Evolutionary conservation across 2,797 vertebrate species (phyloP).

Genomic region (Glossophaga mutica): DNA sequence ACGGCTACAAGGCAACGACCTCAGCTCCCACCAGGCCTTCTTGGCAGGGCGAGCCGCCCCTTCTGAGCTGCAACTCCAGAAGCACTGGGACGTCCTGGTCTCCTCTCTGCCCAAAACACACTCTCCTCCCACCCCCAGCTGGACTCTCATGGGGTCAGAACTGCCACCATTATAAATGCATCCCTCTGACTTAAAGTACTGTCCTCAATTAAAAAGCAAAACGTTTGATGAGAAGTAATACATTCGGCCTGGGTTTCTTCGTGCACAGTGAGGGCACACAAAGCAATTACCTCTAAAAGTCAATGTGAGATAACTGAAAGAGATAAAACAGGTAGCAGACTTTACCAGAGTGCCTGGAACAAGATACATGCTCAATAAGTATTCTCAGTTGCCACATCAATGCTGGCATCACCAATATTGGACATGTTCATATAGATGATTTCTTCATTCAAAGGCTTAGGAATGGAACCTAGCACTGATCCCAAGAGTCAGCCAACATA

Average conservation of each 20-base stretch:
- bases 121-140: neutral
- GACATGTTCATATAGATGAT: neutral
- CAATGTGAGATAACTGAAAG: neutral
- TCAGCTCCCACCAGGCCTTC: neutral
- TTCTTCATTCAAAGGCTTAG: neutral
- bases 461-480: neutral
- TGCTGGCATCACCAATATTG: neutral
- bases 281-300: neutral
- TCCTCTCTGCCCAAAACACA: neutral
- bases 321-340: neutral
- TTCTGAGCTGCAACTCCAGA: neutral
- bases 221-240: neutral
- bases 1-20: neutral
- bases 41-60: conserved; percentile 10
- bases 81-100: neutral
- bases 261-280: neutral
- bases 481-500: neutral
- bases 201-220: neutral
- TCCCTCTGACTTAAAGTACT: neutral
- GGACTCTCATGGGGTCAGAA: neutral
- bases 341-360: neutral
- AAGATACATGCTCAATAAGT: neutral
- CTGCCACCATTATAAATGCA: neutral
- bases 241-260: neutral
- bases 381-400: neutral